Conservation (phyloP, 2,797 vertebrate species). For the Rhinoraja longicauda region DNA sequence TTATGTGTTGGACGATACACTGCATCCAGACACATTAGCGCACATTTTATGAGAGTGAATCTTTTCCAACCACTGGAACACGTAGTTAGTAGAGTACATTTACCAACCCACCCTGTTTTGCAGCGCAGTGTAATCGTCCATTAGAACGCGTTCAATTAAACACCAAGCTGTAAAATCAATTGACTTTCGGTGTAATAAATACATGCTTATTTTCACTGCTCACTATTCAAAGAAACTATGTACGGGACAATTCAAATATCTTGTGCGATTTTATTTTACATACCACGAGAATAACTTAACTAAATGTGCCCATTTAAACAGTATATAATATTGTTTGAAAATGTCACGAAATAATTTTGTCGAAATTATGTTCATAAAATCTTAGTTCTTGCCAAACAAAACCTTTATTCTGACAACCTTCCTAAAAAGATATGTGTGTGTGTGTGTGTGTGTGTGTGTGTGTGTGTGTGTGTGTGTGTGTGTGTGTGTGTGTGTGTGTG, state of each 20-base stretch:
- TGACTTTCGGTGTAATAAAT: conserved; percentile 17
- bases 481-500: too few species aligned
- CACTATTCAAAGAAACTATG: not conserved
- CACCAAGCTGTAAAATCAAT: conserved; percentile 16
- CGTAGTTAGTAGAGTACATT: not conserved
- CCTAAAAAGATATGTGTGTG: too few species aligned
- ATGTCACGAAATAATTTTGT: not conserved
- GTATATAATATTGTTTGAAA: not conserved
- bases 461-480: too few species aligned
- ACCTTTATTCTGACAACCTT: not conserved
- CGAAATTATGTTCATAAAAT: not conserved
- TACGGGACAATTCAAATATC: not conserved
- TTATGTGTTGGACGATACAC: not conserved
- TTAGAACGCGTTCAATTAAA: conserved; percentile 23
- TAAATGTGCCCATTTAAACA: not conserved
- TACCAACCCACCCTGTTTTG: not conserved
- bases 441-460: too few species aligned
- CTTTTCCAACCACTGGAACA: not conserved
- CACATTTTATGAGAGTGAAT: not conserved
- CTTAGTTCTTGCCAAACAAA: not conserved
- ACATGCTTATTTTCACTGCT: conserved; percentile 10
- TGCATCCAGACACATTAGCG: not conserved
- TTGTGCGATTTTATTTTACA: not conserved
- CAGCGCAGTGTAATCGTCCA: conserved; percentile 11
- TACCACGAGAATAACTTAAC: not conserved